Evolutionary conservation across 2,797 vertebrate genomes (phyloP).

Genomic region (Pseudomugil tenellus): DNA sequence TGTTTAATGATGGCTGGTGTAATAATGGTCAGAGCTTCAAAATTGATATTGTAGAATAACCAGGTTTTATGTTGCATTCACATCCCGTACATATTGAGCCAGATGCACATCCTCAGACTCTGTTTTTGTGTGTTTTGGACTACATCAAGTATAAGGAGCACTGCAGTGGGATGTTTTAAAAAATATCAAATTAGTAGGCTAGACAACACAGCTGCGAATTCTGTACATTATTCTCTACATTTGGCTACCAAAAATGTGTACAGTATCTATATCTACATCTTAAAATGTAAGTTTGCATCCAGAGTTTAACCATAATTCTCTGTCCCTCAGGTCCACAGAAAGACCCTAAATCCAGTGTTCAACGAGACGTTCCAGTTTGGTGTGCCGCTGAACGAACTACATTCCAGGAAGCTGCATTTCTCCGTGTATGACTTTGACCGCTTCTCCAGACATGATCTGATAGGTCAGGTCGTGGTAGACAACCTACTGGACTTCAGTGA

Average conservation of each 20-base stretch:
- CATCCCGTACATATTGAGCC: neutral
- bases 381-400: conserved; percentile 90
- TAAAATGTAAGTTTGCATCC: neutral
- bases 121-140: neutral
- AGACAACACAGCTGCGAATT: no score
- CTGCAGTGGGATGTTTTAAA: neutral
- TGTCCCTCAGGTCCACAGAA: conserved; percentile 86
- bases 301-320: neutral
- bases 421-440: conserved; percentile 95
- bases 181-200: no score
- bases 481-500: conserved; percentile 94
- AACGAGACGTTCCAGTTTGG: conserved; percentile 94
- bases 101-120: neutral
- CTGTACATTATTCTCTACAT: conserved; percentile 1
- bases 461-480: conserved; percentile 94
- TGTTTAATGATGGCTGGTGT: neutral
- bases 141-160: neutral
- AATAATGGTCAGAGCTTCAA: neutral
- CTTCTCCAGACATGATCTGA: conserved; percentile 93
- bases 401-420: conserved; percentile 92
- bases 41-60: neutral
- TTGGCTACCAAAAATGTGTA: neutral
- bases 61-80: no score
- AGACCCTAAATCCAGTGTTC: conserved; percentile 93
- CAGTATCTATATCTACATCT: fast-evolving